Evolutionary conservation across 1,140 invertebrate genomes (phyloP).

Genomic region (Callitettix versicolor): DNA sequence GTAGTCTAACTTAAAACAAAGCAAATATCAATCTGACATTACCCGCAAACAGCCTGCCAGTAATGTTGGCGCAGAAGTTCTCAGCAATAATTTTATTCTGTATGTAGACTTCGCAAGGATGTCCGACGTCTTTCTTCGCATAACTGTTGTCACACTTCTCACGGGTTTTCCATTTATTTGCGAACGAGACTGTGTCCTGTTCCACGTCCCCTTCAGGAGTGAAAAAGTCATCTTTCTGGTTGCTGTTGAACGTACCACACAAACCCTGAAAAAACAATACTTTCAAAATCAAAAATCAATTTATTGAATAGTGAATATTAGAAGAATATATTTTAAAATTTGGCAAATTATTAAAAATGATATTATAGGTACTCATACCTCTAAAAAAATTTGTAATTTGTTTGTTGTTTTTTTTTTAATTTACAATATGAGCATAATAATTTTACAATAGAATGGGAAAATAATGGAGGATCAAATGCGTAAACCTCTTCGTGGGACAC

Average conservation of each 20-base stretch:
- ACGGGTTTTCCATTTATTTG: conserved; percentile 78
- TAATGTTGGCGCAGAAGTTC: conserved; percentile 55
- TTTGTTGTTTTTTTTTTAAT: not conserved
- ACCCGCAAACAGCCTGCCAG: conserved; percentile 55
- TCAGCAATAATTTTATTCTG: conserved; percentile 56
- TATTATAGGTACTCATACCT: not conserved
- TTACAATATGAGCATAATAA: not conserved
- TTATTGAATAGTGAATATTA: not conserved
- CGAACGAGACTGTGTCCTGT: conserved; percentile 60
- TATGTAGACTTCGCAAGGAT: conserved; percentile 59
- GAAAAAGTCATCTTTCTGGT: conserved; percentile 80
- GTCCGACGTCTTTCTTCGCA: conserved; percentile 35
- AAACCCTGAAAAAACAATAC: conserved; percentile 56
- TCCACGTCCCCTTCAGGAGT: conserved; percentile 77
- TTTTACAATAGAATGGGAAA: not conserved
- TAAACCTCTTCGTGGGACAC: too few species aligned
- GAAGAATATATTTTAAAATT: not conserved
- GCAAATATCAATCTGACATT: too few species aligned
- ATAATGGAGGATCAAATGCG: too few species aligned
- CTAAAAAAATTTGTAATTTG: not conserved
- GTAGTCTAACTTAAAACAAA: too few species aligned
- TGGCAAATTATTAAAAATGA: not conserved
- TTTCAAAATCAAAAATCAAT: too few species aligned
- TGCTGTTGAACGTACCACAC: conserved; percentile 79
- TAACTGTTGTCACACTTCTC: conserved; percentile 54